Evolutionary conservation across 2,113 vertebrate species (phyloP), one percentile per base, ranked within the genome.

Genomic region (Amblyornis subalaris): DNA sequence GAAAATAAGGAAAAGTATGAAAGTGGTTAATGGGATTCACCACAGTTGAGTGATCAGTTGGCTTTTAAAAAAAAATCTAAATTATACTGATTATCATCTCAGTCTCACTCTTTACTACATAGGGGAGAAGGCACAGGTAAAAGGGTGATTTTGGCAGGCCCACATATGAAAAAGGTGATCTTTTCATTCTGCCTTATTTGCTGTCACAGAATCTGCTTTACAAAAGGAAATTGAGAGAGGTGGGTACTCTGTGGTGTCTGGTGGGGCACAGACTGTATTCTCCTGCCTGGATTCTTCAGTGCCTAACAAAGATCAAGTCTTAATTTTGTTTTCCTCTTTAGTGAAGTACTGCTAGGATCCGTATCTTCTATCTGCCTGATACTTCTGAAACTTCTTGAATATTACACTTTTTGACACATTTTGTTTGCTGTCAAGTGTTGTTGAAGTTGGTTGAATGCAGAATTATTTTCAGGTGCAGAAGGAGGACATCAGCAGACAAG

Each of bases 191-290:
- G 31, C 8, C 22, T 79, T 51, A 61, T 72, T 67, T 72, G 7
- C 35, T 40, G 44, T 20, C 28, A 48, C 10, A 42, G 18, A 77
- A 35, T 42, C 35, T 64, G 21, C 3, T 5, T 67, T 62, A 26
- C 0, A 2, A 62, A 70, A 36, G 15, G 29, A 71, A 18, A 33
- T 2, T 1, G 14, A 45, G 24, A 44, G 13, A 48, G 3, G 6
- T 0, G 0, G 4, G 6, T 67, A 26, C 8, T 12, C 8, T 77
- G 18, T 54, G 7, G n/a, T 31, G 5, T 23, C 16, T 78, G 25
- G 10, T 58, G 21, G 9, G 12, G 2, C 18, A 38, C 17, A 8
- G 13, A 19, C 36, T 67, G 10, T 57, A 40, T 44, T 71, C 16
- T 88, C 3, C 14, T 74, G 4, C 22, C 14, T 61, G 40, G 8